phyloP scores from a whole-genome alignment of 2,888 invertebrate genomes.

The Lepetodrilus schrolli region DNA sequence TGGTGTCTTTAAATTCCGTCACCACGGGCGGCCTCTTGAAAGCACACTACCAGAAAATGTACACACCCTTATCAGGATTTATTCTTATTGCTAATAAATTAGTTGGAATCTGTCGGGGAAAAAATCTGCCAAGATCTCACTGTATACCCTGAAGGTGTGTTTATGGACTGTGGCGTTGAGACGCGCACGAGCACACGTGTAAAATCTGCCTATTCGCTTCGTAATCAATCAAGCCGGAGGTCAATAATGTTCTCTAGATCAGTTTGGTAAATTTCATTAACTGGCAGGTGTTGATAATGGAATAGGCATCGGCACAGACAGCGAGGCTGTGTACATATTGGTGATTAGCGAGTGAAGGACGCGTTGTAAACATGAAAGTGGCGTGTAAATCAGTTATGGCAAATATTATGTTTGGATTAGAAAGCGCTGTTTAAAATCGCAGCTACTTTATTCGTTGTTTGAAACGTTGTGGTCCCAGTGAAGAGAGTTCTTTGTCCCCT shows the following conservation, averaged over 20 bases:
- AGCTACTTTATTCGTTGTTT: background rate
- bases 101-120: background rate
- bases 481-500: background rate
- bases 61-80: background rate
- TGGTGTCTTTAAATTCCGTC: background rate
- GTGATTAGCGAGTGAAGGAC: background rate
- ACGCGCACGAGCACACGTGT: background rate
- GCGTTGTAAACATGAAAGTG: background rate
- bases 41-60: background rate
- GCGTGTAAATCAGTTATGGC: conserved; percentile 1
- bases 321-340: background rate
- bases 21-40: background rate
- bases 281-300: conserved; percentile 7
- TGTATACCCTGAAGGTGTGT: background rate
- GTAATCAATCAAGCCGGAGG: conserved; percentile 11
- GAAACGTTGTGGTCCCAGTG: background rate
- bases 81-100: conserved; percentile 9
- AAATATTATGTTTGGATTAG: background rate
- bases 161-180: background rate
- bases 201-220: conserved; percentile 5
- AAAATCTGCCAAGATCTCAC: background rate
- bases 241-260: conserved; percentile 11
- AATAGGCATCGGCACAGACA: conserved; percentile 5
- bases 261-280: conserved; percentile 18
- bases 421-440: background rate